phyloP scores from a whole-genome alignment of 2,888 invertebrate genomes.

The Patella caerulea region DNA sequence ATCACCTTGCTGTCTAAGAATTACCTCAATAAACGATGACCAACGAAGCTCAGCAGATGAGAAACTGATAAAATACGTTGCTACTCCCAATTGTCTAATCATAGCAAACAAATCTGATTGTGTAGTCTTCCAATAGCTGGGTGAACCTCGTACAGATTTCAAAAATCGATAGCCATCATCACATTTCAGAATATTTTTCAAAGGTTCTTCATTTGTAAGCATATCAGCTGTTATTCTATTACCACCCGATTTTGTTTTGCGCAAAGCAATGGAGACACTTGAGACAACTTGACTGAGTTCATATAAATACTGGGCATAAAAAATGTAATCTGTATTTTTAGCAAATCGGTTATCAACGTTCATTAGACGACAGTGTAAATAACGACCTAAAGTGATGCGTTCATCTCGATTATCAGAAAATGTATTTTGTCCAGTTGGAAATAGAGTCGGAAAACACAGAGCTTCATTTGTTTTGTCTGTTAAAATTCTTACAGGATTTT shows the following conservation, averaged over 20 bases:
- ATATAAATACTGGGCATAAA: slow-evolving; percentile 28
- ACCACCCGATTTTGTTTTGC: slow-evolving; percentile 21
- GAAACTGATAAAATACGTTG: slow-evolving; percentile 31
- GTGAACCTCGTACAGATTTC: slow-evolving; percentile 23
- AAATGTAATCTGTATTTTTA: slow-evolving; percentile 24
- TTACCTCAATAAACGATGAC: slow-evolving; percentile 4
- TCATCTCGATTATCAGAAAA: slow-evolving; percentile 17
- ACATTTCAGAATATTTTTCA: slow-evolving; percentile 15
- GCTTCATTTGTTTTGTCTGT: slow-evolving; percentile 24
- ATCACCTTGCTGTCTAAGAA: slow-evolving; percentile 20
- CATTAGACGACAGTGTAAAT: slow-evolving; percentile 24
- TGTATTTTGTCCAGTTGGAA: slow-evolving; percentile 23
- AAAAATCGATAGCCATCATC: slow-evolving; percentile 29
- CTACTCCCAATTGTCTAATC: slow-evolving; percentile 40
- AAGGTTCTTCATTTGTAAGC: slow-evolving; percentile 15
- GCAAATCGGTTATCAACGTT: slow-evolving; percentile 25
- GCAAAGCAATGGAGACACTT: not conserved
- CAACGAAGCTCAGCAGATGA: slow-evolving; percentile 39
- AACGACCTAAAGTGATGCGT: slow-evolving; percentile 14
- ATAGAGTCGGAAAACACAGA: slow-evolving; percentile 28
- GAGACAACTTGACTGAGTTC: slow-evolving; percentile 27
- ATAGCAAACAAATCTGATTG: slow-evolving; percentile 37
- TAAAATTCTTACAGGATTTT: slow-evolving; percentile 24
- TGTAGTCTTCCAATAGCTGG: slow-evolving; percentile 7
- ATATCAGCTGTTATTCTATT: slow-evolving; percentile 17